phyloP scores from a whole-genome alignment of 2,797 vertebrate species.

The Enteromius viviparus region DNA sequence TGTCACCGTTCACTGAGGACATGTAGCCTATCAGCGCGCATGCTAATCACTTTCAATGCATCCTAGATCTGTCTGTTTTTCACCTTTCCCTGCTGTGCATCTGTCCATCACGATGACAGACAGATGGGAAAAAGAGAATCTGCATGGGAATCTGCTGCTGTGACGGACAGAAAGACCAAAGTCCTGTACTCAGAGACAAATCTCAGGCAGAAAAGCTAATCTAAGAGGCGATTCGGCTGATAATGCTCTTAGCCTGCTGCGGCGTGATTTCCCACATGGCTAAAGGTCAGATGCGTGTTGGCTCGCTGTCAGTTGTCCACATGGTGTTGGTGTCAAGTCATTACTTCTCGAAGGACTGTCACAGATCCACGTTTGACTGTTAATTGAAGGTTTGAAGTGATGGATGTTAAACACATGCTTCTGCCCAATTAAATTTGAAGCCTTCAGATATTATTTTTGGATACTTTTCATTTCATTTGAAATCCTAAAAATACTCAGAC shows the following conservation, averaged over 20 bases:
- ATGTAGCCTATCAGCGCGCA: conserved; percentile 49
- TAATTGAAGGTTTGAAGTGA: not conserved
- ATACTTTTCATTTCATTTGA: not conserved
- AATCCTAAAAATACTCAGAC: not conserved
- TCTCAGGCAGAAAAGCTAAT: conserved; percentile 18
- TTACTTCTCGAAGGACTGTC: not conserved
- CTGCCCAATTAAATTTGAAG: not conserved
- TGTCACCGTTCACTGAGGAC: conserved; percentile 46
- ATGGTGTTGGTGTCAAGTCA: conserved; percentile 15
- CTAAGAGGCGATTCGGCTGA: conserved; percentile 10
- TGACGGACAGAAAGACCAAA: conserved; percentile 27
- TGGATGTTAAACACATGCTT: not conserved
- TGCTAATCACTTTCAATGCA: conserved; percentile 60
- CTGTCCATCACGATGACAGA: conserved; percentile 63
- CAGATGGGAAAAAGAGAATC: conserved; percentile 47
- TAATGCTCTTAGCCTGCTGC: conserved; percentile 18
- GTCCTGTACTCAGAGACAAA: conserved; percentile 28
- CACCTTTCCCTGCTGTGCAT: conserved; percentile 43
- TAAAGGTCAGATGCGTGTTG: not conserved
- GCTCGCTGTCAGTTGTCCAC: not conserved
- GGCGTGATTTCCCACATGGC: conserved; percentile 13
- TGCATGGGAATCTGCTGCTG: conserved; percentile 39
- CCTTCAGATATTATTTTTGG: not conserved
- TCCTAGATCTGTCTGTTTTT: conserved; percentile 46
- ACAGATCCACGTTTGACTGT: not conserved